phyloP scores from a whole-genome alignment of 2,888 invertebrate species.

The Calephelis perditalis region DNA sequence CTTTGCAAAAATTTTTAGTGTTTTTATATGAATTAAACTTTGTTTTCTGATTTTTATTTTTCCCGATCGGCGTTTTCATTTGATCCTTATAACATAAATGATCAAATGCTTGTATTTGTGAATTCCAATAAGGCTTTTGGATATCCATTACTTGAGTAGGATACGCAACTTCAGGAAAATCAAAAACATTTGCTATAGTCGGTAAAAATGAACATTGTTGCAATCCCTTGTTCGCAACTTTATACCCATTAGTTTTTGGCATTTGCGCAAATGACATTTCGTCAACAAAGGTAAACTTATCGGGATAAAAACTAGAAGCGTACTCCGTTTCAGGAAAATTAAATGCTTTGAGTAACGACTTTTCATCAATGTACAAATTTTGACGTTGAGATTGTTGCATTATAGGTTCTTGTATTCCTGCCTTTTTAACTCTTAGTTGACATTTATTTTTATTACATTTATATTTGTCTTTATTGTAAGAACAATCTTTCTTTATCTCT shows the following conservation, averaged over 20 bases:
- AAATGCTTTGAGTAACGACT: conserved; percentile 31
- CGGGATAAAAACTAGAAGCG: conserved; percentile 28
- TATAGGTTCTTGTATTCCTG: not conserved
- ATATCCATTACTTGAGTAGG: conserved; percentile 48
- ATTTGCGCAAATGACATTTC: not conserved
- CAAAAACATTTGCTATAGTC: conserved; percentile 31
- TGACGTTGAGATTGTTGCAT: conserved; percentile 12
- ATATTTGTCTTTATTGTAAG: too few species aligned
- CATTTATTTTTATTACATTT: too few species aligned
- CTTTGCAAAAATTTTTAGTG: not conserved
- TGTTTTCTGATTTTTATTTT: not conserved
- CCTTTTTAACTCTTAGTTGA: not conserved
- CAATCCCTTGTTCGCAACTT: conserved; percentile 5
- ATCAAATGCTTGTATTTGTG: conserved; percentile 13
- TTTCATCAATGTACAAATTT: conserved; percentile 12
- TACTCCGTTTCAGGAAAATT: conserved; percentile 49
- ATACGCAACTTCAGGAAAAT: conserved; percentile 59
- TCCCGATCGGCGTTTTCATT: not conserved
- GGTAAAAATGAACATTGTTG: conserved; percentile 24
- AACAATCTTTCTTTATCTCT: too few species aligned
- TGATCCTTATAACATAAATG: not conserved
- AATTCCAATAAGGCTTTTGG: conserved; percentile 51
- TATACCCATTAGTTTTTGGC: conserved; percentile 13
- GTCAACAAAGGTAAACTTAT: conserved; percentile 22
- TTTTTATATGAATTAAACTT: conserved; percentile 8